phyloP scores from a whole-genome alignment of 2,113 vertebrate species.

The Willisornis vidua region DNA sequence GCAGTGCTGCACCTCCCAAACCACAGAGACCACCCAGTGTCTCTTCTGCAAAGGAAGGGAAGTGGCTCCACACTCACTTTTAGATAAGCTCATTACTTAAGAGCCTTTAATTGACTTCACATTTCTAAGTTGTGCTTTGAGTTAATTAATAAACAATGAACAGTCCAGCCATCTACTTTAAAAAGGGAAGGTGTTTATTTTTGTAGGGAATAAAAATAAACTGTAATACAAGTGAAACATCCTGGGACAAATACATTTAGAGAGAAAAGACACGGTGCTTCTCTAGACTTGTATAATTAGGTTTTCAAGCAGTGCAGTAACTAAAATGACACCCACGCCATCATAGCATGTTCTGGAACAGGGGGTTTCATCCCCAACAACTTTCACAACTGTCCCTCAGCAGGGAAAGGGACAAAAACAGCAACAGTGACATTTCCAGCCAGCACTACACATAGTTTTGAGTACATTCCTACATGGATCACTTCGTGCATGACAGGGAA shows the following conservation, averaged over 20 bases:
- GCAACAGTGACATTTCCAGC: neutral
- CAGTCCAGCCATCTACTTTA: neutral
- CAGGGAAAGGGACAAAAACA: neutral
- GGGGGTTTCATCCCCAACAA: neutral
- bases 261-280: neutral
- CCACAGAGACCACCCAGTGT: neutral
- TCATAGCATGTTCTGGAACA: neutral
- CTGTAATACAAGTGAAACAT: neutral
- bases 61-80: neutral
- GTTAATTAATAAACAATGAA: neutral
- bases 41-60: neutral
- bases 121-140: neutral
- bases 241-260: neutral
- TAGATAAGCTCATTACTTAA: neutral
- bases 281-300: neutral
- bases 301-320: constrained; percentile 1
- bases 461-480: neutral
- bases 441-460: fast-evolving
- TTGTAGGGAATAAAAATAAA: constrained; percentile 50
- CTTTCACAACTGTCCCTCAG: neutral
- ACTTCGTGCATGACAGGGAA: neutral
- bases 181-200: constrained; percentile 55
- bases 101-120: neutral
- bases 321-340: neutral
- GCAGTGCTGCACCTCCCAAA: neutral